Conservation (phyloP, 37 sponge, comb jelly and placozoan genomes). For the Geodia barretti region DNA sequence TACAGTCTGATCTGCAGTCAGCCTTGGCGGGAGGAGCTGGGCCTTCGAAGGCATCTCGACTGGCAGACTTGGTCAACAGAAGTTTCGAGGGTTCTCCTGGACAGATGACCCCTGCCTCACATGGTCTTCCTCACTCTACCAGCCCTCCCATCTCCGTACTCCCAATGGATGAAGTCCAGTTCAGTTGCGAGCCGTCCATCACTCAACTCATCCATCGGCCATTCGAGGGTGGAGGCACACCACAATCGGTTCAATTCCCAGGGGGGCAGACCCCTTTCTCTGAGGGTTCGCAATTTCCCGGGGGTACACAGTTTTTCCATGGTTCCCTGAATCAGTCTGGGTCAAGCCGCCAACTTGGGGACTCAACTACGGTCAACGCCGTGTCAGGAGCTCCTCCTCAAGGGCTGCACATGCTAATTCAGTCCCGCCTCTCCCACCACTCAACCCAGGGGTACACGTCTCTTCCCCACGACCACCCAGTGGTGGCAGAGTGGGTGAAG, state of each 20-base stretch:
- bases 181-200: not conserved
- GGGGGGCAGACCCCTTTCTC: not conserved
- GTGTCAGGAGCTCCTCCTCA: not conserved
- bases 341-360: slow-evolving; percentile 7
- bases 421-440: slow-evolving; percentile 24
- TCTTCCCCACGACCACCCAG: slow-evolving; percentile 41
- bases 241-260: not conserved
- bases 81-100: not conserved
- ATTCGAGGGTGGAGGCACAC: not conserved
- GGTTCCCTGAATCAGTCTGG: slow-evolving; percentile 6
- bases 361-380: not conserved
- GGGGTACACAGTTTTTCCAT: not conserved
- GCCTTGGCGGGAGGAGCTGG: not conserved
- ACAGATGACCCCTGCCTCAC: slow-evolving; percentile 1
- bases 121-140: slow-evolving; percentile 2
- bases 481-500: slow-evolving; percentile 58
- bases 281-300: not conserved
- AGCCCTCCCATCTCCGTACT: slow-evolving; percentile 3
- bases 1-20: not conserved
- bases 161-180: slow-evolving; percentile 25
- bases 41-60: not conserved
- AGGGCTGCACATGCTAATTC: not conserved
- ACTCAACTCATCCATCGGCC: not conserved
- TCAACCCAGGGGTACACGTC: not conserved
- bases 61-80: not conserved